These are phyloP conservation scores for Heliconius hortense DNA, from an alignment of 2,888 invertebrate species.

Conservation along the genomic window DNA sequence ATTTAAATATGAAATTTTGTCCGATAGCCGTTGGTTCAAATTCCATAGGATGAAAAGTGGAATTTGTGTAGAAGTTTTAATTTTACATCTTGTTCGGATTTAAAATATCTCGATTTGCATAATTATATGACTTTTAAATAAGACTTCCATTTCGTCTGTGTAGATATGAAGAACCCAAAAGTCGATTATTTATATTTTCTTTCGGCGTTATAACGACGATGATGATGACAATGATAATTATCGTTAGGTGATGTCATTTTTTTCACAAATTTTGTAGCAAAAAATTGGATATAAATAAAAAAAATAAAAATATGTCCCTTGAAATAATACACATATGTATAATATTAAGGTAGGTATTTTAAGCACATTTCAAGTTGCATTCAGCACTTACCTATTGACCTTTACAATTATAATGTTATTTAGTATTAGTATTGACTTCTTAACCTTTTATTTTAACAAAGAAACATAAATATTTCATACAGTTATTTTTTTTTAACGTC, in stretches of 20 bases:
- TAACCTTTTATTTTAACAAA: constrained; percentile 14
- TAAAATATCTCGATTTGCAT: too few relatives aligned
- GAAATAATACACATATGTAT: neutral
- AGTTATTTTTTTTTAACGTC: too few relatives aligned
- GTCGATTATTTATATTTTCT: too few relatives aligned
- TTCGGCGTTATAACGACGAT: too few relatives aligned
- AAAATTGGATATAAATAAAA: neutral
- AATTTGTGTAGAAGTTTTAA: too few relatives aligned
- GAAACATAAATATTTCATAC: neutral
- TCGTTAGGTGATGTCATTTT: too few relatives aligned
- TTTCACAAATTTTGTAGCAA: neutral
- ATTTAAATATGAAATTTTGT: neutral
- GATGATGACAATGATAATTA: too few relatives aligned
- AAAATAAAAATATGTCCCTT: neutral
- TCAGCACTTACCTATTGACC: constrained; percentile 6
- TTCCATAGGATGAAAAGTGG: neutral
- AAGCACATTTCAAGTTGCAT: neutral
- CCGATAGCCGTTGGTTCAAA: neutral
- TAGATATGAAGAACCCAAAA: too few relatives aligned
- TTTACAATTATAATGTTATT: neutral
- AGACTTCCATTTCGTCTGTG: too few relatives aligned
- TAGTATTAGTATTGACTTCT: neutral
- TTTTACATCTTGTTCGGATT: too few relatives aligned
- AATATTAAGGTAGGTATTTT: neutral
- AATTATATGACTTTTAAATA: too few relatives aligned